Base-by-base conservation (phyloP, 2,797 vertebrate genomes). In the Limnodromus scolopaceus region DNA sequence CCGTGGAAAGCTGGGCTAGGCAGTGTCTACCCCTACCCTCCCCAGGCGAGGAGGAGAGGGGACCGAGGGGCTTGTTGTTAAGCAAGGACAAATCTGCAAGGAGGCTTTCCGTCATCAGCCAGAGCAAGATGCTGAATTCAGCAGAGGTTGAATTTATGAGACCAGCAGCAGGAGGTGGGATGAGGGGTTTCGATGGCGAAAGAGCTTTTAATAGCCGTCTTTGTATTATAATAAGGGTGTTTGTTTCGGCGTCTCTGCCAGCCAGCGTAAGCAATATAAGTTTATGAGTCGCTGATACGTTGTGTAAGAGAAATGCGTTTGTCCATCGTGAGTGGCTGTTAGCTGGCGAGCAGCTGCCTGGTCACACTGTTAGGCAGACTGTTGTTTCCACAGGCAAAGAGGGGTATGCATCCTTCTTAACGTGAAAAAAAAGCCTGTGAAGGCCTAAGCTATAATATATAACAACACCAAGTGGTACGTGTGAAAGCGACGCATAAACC, bases 11-110 rank as follows among this genome's bases (percentile, higher is more conserved):
- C 77, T 49, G 2, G 0, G 16, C 60, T 28, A 5, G 58, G 46
- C 66, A 84, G 34, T 11, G 23, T 57, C 76, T n/a, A 11, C 12
- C 76, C 78, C 66, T 92, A 3, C 70, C 25, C 22, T 45, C 43
- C 28, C 0, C 68, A 34, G 46, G 60, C 22, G 1, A 1, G 30
- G 43, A 28, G 57, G 70, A 39, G 65, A n/a, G 24, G 19, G 25
- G 28, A 13, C 48, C 5, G 3, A 36, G 3, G 45, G 23, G 18
- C n/a, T 60, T 49, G 22, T 23, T 36, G 36, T 71, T 60, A 14
- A 25, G 54, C 27, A 13, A 24, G 69, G 64, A 18, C 49, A 24
- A 55, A 13, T 22, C 63, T 28, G 28, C 0, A 0, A 0, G 0
- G 55, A 45, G 38, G 25, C 46, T 78, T 58, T 32, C 57, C 18